Conservation (phyloP, 2,113 vertebrate genomes). For the Butastur rufipennis region DNA sequence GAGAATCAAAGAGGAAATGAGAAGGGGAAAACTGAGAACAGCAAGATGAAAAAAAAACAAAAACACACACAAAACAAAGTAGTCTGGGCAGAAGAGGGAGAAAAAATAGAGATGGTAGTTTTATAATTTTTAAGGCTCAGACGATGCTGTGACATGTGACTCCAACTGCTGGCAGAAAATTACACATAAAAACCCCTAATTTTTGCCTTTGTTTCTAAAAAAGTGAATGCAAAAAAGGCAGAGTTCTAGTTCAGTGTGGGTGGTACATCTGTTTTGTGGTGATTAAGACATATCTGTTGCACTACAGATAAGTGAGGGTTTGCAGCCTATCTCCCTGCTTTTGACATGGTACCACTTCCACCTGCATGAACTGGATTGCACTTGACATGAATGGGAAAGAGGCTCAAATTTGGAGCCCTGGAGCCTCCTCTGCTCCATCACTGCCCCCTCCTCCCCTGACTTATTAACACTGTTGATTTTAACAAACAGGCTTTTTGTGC, state of each 20-base stretch:
- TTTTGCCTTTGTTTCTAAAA: background rate
- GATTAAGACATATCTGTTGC: background rate
- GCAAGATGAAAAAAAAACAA: background rate
- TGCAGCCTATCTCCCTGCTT: rapidly evolving
- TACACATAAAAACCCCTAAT: rapidly evolving
- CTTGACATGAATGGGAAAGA: background rate
- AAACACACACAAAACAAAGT: background rate
- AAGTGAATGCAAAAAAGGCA: background rate
- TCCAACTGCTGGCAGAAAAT: background rate
- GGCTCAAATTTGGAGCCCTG: background rate
- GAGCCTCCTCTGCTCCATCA: background rate
- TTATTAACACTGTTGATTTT: background rate
- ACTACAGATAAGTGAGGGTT: background rate
- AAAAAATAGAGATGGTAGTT: background rate
- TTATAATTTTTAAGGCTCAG: background rate
- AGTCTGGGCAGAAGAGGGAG: background rate
- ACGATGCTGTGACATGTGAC: background rate
- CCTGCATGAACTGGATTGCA: background rate
- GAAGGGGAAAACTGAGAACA: background rate
- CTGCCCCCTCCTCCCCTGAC: background rate
- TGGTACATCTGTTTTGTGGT: background rate
- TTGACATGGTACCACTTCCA: background rate
- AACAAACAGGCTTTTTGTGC: background rate
- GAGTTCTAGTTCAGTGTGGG: background rate
- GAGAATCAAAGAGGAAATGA: background rate